Evolutionary conservation across 2,797 vertebrate species (phyloP).

Genomic region (Gorsachius magnificus): DNA sequence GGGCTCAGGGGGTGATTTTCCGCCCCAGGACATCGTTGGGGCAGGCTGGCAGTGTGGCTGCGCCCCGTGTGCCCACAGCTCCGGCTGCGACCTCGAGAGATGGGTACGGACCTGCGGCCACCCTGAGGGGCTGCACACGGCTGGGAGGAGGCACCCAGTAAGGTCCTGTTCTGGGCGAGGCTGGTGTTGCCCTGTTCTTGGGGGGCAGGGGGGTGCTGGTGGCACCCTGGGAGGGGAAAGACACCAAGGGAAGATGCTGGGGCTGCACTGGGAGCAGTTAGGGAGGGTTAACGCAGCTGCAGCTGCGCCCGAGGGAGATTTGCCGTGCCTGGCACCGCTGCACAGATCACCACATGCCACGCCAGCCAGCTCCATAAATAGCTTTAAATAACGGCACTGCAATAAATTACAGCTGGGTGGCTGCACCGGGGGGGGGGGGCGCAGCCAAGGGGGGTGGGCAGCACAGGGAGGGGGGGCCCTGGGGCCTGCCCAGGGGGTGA

Average conservation of each 20-base stretch:
- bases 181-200: neutral
- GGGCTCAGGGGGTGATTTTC: neutral
- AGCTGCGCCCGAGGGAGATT: neutral
- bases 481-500: neutral
- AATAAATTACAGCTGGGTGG: neutral
- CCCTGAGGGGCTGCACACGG: no score
- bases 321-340: neutral
- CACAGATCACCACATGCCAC: neutral
- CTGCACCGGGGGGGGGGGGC: neutral
- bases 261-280: neutral
- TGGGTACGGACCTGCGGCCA: rapidly evolving
- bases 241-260: no score
- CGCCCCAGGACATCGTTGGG: neutral
- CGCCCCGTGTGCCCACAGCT: neutral
- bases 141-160: neutral
- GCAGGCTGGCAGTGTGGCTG: neutral
- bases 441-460: rapidly evolving
- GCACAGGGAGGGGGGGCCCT: neutral
- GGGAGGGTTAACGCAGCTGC: neutral
- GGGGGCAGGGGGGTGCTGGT: neutral
- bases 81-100: neutral
- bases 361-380: neutral
- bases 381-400: neutral
- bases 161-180: neutral
- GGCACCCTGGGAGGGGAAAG: neutral